Base-by-base conservation (phyloP, 2,113 vertebrate genomes). In the Gadus chalcogrammus region DNA sequence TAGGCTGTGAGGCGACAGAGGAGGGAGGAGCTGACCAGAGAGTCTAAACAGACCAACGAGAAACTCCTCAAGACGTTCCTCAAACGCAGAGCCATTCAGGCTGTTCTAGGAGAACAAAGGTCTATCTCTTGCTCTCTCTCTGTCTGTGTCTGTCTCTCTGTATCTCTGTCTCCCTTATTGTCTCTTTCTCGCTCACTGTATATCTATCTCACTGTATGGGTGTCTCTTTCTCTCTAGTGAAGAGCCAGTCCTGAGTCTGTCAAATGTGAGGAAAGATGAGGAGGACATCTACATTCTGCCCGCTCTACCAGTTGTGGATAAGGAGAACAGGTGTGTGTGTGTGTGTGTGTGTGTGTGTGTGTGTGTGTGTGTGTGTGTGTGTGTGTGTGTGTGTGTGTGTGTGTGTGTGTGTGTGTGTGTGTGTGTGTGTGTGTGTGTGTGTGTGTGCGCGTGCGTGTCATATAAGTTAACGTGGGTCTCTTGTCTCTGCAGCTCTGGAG, bases 11-110 rank as follows among this genome's bases (percentile, higher is more conserved):
- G 97, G 81, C 93, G 95, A 75, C 94, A 97, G 69, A 94, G 92
- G 79, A 98, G 97, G 82, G 96, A 99, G 53, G 71, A 90, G 8
- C 87, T 95, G 7, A 70, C 56, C 5, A 85, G 11, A 1, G 95
- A 97, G 83, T 96, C 95, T 56, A 94, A 87, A 72, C 94, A 94
- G 84, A 98, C 95, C 27, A 87, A 92, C 38, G 95, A 99, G 70
- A 99, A 97, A 72, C 92, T 99, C 63, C 84, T 99, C 72, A 95
- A 82, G 87, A 98, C 96, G 0, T 94, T 99, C 79, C 78, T 99
- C 78, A 99, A 97, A 90, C 94, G 95, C 87, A 96, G 98, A n/a
- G 93, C 92, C 56, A 87, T 99, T 75, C 96, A 94, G 92, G 93
- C 93, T 75, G 93, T 93, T 18, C 88, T 97, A 53, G 90, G 73